Conservation (phyloP, 2,113 vertebrate species). For the Cettia cetti region DNA sequence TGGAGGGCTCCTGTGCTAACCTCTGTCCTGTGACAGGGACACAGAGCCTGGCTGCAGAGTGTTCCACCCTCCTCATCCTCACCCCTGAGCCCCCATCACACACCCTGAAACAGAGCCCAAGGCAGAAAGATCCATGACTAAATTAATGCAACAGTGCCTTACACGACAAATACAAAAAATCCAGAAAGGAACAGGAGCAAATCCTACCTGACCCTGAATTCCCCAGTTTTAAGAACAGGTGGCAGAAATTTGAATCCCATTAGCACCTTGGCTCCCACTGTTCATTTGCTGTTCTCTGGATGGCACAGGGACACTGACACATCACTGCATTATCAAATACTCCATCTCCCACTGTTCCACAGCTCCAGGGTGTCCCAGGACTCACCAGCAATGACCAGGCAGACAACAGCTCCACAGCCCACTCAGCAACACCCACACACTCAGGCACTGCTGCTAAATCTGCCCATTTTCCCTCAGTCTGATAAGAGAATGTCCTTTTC, state of each 20-base stretch:
- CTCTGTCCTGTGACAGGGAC: neutral
- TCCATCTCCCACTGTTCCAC: neutral
- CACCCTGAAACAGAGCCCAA: neutral
- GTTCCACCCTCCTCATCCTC: rapidly evolving
- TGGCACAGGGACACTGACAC: neutral
- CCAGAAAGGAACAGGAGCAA: neutral
- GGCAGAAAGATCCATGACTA: neutral
- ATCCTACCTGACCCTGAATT: neutral
- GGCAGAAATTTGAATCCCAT: neutral
- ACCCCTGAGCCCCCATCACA: neutral
- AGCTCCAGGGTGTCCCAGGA: neutral
- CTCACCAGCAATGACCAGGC: neutral
- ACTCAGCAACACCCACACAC: neutral
- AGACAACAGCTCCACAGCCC: neutral
- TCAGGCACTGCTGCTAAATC: neutral
- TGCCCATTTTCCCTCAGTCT: neutral
- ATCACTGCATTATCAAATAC: neutral
- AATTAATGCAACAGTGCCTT: neutral
- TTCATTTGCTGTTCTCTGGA: neutral
- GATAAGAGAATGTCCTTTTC: neutral
- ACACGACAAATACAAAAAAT: neutral
- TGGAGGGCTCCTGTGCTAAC: neutral
- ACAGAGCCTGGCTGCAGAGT: neutral
- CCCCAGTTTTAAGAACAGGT: neutral
- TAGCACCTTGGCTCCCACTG: neutral